Evolutionary conservation across 2,888 invertebrate species (phyloP).

Genomic region (Dasypogon diadema): DNA sequence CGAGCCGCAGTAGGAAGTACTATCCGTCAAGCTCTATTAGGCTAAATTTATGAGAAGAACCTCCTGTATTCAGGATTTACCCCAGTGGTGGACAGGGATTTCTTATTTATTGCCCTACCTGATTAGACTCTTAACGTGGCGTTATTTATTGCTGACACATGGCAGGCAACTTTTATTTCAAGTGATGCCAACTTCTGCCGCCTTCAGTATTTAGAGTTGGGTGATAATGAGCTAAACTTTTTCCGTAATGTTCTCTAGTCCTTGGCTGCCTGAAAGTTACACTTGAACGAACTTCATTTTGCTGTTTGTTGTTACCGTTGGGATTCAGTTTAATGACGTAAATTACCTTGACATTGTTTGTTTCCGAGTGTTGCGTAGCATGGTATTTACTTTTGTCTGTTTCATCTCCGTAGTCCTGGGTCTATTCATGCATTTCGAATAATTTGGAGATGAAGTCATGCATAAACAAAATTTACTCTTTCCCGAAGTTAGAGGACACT

Average conservation of each 20-base stretch:
- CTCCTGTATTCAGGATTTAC: background rate
- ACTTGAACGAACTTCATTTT: background rate
- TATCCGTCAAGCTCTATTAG: background rate
- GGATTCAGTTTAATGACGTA: constrained; percentile 3
- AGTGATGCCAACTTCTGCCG: no score
- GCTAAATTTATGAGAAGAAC: background rate
- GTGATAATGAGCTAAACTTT: background rate
- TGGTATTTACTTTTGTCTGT: background rate
- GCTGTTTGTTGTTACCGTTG: background rate
- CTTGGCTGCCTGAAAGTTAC: background rate
- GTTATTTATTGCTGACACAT: background rate
- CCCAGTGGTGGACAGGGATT: background rate
- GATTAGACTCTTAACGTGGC: constrained; percentile 2
- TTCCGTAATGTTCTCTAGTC: background rate
- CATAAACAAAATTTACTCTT: no score
- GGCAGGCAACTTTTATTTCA: no score
- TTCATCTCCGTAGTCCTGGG: background rate
- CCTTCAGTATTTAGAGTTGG: background rate
- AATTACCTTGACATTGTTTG: constrained; percentile 21
- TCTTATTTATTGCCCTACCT: constrained; percentile 5
- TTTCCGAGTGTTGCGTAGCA: background rate
- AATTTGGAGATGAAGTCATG: background rate
- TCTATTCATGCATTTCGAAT: constrained; percentile 3
- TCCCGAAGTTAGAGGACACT: no score
- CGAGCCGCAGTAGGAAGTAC: background rate